These are phyloP conservation scores for Nymphalis urticae DNA, from an alignment of 2,888 invertebrate genomes.

Conservation along the genomic window DNA sequence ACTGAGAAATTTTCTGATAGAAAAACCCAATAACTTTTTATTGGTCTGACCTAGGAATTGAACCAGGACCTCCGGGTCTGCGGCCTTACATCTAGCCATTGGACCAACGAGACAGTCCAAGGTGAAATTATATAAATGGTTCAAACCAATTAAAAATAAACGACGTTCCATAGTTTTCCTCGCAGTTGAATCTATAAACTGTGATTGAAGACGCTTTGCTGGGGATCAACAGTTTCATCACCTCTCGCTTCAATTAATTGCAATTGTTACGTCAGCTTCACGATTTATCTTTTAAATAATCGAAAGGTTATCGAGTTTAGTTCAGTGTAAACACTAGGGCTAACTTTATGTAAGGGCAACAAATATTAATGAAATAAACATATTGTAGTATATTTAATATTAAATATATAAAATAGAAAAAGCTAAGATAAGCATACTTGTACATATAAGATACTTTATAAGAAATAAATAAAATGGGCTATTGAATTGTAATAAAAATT, in stretches of 20 bases:
- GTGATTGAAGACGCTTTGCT: slow-evolving; percentile 8
- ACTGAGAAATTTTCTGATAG: too few species aligned
- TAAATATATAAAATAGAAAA: too few species aligned
- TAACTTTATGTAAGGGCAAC: too few species aligned
- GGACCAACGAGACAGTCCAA: too few species aligned
- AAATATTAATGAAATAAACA: too few species aligned
- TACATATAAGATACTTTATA: not conserved
- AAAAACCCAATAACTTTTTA: too few species aligned
- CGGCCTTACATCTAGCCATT: too few species aligned
- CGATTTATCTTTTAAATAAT: not conserved
- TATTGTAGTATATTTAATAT: too few species aligned
- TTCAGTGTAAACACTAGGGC: too few species aligned
- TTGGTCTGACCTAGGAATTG: too few species aligned
- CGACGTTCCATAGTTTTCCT: not conserved
- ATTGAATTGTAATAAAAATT: slow-evolving; percentile 3
- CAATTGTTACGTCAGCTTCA: not conserved
- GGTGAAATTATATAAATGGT: not conserved
- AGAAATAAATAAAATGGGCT: slow-evolving; percentile 8
- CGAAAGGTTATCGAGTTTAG: not conserved
- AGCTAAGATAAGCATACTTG: not conserved
- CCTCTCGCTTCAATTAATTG: not conserved
- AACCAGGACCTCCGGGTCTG: too few species aligned
- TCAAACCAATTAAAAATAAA: slow-evolving; percentile 1
- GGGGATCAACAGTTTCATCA: not conserved
- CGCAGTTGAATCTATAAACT: not conserved